Evolutionary conservation across 92 coral and sea anemone species (phyloP), one percentile per base, ranked within the genome.

Genomic region (Epizoanthus illoricatus): DNA sequence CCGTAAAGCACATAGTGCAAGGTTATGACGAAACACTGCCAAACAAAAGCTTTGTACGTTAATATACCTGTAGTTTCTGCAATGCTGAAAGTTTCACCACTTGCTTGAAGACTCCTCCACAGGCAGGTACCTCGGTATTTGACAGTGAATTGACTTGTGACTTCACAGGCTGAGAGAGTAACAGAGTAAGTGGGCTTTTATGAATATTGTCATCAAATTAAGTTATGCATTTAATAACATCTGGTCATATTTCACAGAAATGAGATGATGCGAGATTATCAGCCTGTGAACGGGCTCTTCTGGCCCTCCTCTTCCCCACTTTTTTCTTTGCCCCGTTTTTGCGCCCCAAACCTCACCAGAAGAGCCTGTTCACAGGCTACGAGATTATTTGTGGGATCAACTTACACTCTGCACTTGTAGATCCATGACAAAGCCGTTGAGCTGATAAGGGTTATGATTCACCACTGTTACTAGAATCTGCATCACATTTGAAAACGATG

Each of bases 401-500:
- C 95, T 89, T 86, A 95, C 98, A 59, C 86, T 65, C 3, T 88
- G 85, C 49, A 85, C 84, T 24, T 68, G 58, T 5, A 95, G 73
- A 24, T 80, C 92, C 88, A 95, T 84, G n/a, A 87, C 92, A 23
- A 91, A 92, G 78, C 88, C 84, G 20, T 80, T 67, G 20, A 93
- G 80, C 3, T 87, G 75, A 58, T 45, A 74, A 3, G 85, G 63
- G 11, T 84, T 90, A 65, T 67, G 55, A 63, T 91, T 95, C 13
- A 60, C 20, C 0, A 91, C 93, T 0, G 66, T 47, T 16, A 95
- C 91, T 71, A 74, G 54, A 24, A 95, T 81, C 15, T 90, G 88
- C 84, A 95, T 73, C 5, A 95, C 95, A 79, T 95, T 95, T 57
- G 95, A 74, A 75, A 89, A 93, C 49, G 76, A 62, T 4, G 92